phyloP scores from a whole-genome alignment of 2,888 invertebrate species.

The Conchocele bisecta region DNA sequence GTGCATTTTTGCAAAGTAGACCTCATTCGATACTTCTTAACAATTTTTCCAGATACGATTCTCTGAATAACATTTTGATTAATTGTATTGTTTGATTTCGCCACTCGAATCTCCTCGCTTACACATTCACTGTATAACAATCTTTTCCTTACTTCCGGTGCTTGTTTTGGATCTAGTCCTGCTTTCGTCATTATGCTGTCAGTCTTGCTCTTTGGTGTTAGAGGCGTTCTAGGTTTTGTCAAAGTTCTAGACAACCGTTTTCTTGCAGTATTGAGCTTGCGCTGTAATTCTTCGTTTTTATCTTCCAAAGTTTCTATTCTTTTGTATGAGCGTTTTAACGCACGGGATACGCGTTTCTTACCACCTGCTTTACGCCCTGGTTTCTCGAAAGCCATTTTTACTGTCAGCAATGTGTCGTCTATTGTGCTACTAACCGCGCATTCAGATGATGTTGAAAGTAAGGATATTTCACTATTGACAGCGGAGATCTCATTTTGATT shows the following conservation, averaged over 20 bases:
- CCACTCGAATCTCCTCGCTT: slow-evolving; percentile 8
- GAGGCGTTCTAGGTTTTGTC: not conserved
- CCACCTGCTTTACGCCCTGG: not conserved
- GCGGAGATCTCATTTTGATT: no score
- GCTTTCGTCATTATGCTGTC: slow-evolving; percentile 9
- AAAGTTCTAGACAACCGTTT: not conserved
- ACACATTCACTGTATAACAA: slow-evolving; percentile 19
- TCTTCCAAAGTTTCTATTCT: slow-evolving; percentile 19
- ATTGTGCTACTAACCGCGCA: no score
- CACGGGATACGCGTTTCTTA: slow-evolving; percentile 8
- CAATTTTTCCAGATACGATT: slow-evolving; percentile 1
- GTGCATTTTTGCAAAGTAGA: not conserved
- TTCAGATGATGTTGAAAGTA: no score
- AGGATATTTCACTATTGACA: no score
- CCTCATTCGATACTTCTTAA: slow-evolving; percentile 8
- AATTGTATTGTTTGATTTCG: not conserved
- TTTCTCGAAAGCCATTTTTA: not conserved
- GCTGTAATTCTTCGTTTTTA: slow-evolving; percentile 16
- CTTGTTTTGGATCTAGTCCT: slow-evolving; percentile 18
- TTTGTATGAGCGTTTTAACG: slow-evolving; percentile 16
- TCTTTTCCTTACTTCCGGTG: slow-evolving; percentile 20
- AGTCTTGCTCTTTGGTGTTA: slow-evolving; percentile 25
- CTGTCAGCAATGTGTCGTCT: no score
- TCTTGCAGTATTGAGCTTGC: slow-evolving; percentile 19
- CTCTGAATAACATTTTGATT: not conserved